phyloP scores from a whole-genome alignment of 2,888 invertebrate genomes.

The Eurytoma adleriae region DNA sequence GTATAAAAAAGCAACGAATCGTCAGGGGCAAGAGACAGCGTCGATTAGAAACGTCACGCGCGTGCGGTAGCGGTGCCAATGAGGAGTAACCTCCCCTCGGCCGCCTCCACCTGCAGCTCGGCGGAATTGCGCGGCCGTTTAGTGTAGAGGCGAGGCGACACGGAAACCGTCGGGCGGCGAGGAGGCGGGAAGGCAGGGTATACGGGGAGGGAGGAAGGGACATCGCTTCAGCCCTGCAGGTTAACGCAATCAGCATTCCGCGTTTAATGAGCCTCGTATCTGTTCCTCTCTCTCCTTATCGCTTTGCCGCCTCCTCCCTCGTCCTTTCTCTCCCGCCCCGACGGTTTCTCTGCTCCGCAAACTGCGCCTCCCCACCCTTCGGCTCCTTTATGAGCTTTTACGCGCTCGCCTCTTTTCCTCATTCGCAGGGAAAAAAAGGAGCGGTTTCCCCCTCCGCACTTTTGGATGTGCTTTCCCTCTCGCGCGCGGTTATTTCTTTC shows the following conservation, averaged over 20 bases:
- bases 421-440: too few species aligned
- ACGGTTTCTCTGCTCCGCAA: constrained; percentile 56
- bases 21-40: neutral
- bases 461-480: constrained; percentile 26
- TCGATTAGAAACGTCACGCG: constrained; percentile 17
- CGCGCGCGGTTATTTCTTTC: constrained; percentile 52
- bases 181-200: neutral
- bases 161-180: neutral
- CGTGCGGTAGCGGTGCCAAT: constrained; percentile 2
- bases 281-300: constrained; percentile 56
- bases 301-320: constrained; percentile 55
- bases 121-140: constrained; percentile 32
- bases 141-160: constrained; percentile 28
- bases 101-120: constrained; percentile 59
- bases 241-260: constrained; percentile 74
- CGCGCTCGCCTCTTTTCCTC: constrained; percentile 9
- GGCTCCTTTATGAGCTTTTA: constrained; percentile 52
- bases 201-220: neutral
- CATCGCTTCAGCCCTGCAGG: constrained; percentile 26
- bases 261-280: constrained; percentile 72
- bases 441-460: neutral
- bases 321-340: constrained; percentile 55
- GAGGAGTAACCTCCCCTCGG: constrained; percentile 50
- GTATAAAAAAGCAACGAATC: too few species aligned
- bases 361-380: constrained; percentile 13